Base-by-base conservation (phyloP, 2,888 invertebrate genomes). In the Drosophila cognata region DNA sequence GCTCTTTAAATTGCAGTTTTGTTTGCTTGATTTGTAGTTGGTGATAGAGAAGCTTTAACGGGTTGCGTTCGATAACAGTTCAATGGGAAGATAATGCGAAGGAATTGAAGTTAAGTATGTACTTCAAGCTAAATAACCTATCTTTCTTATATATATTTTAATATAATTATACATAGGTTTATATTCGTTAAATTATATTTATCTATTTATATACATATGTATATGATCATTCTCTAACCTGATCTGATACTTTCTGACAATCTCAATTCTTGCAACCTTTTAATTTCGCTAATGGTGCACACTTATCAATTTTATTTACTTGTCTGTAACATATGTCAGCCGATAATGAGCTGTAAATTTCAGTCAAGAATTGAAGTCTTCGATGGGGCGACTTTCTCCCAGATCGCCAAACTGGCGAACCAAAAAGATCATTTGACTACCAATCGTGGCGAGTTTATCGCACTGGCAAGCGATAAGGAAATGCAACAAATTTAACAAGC, bases 1-100 rank as follows among this genome's bases (percentile, higher is more conserved):
- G 58, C 69, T 61, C 43, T 79, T 80, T 77, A 73, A 79, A 77
- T 79, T 77, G 81, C 77, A 80, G 68, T 81, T 80, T 81, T 80
- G 79, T 77, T 61, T 57, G 76, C 62, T 59, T 77, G 81, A 81
- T 81, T 74, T 77, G 61, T 63, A 35, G 70, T 46, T 65, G 57
- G 10, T 52, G 79, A 77, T 81, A 80, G 73, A 62, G 81, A 25
- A 50, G 29, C 48, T 38, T 66, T 35, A 61, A 28, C 10, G 36
- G 28, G 3, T 36, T 53, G 21, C 43, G 29, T 25, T 38, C 36
- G 50, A 64, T 35, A 21, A 10, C 10, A 16, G 21, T 21, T 33
- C 41, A 33, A 43, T n/a, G 16, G 18, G 31, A 5, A 18, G n/a
- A 29, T n/a, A n/a, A 10, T n/a, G 13, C 10, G 18, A 13, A 21